Conservation (phyloP, 2,888 invertebrate species). For the Latrodectus elegans region DNA sequence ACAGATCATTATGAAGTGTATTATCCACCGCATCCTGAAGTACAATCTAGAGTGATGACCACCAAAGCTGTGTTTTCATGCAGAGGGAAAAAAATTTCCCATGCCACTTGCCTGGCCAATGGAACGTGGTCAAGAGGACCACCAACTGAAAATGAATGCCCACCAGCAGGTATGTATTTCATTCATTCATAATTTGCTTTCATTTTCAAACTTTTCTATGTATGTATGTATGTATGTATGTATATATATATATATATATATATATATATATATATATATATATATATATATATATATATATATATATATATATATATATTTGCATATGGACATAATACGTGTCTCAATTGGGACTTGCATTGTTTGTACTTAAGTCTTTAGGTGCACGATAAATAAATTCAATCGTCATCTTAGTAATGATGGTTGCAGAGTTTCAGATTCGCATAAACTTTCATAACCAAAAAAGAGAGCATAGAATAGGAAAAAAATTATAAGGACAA, state of each 20-base stretch:
- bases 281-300: too few relatives aligned
- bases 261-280: background rate
- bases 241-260: background rate
- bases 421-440: too few relatives aligned
- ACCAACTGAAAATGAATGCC: conserved; percentile 14
- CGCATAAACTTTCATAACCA: too few relatives aligned
- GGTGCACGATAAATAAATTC: too few relatives aligned
- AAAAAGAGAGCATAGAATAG: too few relatives aligned
- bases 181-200: background rate
- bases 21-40: background rate
- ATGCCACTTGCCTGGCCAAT: conserved; percentile 27
- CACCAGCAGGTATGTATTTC: conserved; percentile 12
- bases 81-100: background rate
- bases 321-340: too few relatives aligned
- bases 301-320: too few relatives aligned
- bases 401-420: too few relatives aligned
- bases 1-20: background rate
- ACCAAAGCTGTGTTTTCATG: background rate
- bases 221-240: background rate
- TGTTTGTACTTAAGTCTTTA: too few relatives aligned
- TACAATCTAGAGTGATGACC: background rate
- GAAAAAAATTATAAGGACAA: too few relatives aligned
- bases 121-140: conserved; percentile 33
- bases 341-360: too few relatives aligned
- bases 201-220: background rate